Evolutionary conservation across 1,140 invertebrate genomes (phyloP).

Genomic region (Hormaphis cornu): DNA sequence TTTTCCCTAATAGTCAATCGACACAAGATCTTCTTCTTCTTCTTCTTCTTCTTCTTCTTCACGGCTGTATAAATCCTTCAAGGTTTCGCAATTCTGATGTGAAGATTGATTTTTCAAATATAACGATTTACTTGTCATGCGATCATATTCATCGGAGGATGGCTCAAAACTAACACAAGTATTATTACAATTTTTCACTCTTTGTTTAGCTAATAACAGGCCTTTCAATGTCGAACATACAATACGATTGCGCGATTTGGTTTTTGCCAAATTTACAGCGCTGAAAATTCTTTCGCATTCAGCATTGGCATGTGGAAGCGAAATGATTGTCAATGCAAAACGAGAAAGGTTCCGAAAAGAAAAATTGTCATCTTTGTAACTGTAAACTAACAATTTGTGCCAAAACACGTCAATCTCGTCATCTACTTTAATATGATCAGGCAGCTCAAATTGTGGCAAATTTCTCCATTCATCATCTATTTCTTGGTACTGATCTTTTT

Average conservation of each 20-base stretch:
- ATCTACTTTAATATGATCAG: neutral
- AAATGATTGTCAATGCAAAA: neutral
- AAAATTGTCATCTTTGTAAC: neutral
- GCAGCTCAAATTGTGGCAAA: neutral
- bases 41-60: too few species aligned
- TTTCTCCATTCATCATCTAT: neutral
- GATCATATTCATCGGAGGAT: too few species aligned
- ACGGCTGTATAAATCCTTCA: too few species aligned
- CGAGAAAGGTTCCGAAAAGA: neutral
- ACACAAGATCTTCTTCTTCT: too few species aligned
- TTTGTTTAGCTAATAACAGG: neutral
- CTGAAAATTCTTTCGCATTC: neutral
- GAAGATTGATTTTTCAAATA: too few species aligned
- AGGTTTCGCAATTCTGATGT: too few species aligned
- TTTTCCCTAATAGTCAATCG: too few species aligned
- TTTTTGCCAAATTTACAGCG: neutral
- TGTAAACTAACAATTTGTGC: neutral
- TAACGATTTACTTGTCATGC: too few species aligned
- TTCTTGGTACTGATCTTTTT: too few species aligned
- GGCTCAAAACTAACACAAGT: too few species aligned
- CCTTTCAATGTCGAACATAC: neutral
- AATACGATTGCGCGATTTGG: neutral
- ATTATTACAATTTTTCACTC: too few species aligned
- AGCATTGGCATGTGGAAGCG: neutral
- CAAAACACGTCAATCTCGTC: neutral